Percentiles rank a stretch among this genome's conserved stretches.
phyloP scores from a whole-genome alignment of 2,113 vertebrate species.

The Erythrocercus mccallii region DNA sequence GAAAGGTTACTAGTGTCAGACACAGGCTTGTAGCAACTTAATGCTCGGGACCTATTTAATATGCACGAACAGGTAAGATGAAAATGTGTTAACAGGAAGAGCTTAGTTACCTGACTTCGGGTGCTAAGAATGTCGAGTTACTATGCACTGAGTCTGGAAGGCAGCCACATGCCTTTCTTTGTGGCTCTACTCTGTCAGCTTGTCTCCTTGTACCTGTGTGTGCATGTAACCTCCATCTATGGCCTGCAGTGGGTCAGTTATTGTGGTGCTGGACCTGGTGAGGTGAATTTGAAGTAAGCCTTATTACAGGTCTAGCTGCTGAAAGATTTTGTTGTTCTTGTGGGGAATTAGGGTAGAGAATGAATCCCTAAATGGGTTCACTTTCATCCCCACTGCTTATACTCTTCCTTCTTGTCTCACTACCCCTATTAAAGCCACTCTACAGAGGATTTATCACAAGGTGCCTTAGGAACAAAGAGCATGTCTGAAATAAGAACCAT shows the following conservation, averaged over 20 bases:
- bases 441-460: conserved; percentile 14
- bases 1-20: background rate
- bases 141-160: background rate
- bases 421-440: background rate
- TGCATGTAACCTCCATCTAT: background rate
- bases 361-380: background rate
- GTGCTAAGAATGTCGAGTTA: background rate
- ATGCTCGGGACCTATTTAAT: background rate
- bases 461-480: conserved; percentile 38
- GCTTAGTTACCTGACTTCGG: background rate
- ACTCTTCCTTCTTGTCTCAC: background rate
- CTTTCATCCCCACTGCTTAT: background rate
- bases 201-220: background rate
- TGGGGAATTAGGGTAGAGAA: background rate
- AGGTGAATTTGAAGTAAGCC: background rate
- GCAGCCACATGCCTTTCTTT: background rate
- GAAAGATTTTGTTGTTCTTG: background rate
- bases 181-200: background rate
- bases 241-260: background rate
- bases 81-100: background rate
- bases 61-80: background rate
- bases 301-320: background rate
- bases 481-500: background rate
- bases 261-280: background rate
- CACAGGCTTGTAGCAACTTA: background rate